These are phyloP conservation scores for Danaus chrysippus DNA, from an alignment of 2,888 invertebrate genomes.

Conservation along the genomic window DNA sequence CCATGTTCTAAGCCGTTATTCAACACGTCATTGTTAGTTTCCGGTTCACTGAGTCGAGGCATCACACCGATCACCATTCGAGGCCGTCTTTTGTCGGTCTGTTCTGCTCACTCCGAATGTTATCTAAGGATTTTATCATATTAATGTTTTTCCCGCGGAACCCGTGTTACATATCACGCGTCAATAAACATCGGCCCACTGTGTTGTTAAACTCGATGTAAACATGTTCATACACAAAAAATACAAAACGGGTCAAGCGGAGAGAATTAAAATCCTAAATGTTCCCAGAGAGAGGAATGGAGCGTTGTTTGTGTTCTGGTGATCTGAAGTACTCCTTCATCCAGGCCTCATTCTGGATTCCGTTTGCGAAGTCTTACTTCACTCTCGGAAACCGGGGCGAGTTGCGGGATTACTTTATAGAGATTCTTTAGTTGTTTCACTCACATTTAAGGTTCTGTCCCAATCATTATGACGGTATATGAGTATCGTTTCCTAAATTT, in stretches of 20 bases:
- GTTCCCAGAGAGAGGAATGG: not conserved
- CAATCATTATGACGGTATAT: too few species aligned
- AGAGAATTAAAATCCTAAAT: not conserved
- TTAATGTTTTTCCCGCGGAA: constrained; percentile 1
- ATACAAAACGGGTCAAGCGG: too few species aligned
- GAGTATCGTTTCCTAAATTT: too few species aligned
- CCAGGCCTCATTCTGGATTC: constrained; percentile 56
- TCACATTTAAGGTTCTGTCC: too few species aligned
- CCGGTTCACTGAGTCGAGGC: constrained; percentile 15
- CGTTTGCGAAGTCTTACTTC: constrained; percentile 43
- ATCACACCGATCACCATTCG: constrained; percentile 5
- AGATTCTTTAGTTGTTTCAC: not conserved
- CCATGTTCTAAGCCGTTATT: not conserved
- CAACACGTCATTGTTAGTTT: constrained; percentile 11
- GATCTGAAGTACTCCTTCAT: constrained; percentile 13
- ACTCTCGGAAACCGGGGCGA: constrained; percentile 11
- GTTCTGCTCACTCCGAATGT: not conserved
- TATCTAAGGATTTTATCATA: constrained; percentile 5
- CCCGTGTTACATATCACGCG: not conserved
- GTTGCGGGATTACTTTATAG: constrained; percentile 2
- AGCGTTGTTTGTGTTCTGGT: constrained; percentile 10
- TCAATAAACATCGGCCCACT: not conserved
- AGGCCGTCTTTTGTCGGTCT: constrained; percentile 4
- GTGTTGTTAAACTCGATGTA: not conserved
- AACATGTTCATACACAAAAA: too few species aligned